Percentiles rank a stretch among this genome's conserved stretches.
These are phyloP conservation scores for Dendrocopos noguchii DNA, from an alignment of 2,113 vertebrate genomes.

Conservation along the genomic window DNA sequence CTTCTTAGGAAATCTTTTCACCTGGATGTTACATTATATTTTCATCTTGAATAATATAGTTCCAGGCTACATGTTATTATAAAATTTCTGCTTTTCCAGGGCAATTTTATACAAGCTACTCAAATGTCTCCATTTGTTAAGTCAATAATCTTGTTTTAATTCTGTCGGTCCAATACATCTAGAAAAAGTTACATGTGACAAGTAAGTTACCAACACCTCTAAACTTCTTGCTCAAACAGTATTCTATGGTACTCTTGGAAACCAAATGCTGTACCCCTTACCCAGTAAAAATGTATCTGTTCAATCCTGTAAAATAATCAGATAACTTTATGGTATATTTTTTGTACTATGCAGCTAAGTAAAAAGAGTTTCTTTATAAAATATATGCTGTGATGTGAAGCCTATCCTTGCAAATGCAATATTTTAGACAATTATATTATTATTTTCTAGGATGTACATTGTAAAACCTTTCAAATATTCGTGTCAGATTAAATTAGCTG, in stretches of 20 bases:
- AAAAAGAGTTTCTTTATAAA: constrained; percentile 5
- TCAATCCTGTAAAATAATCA: background rate
- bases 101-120: background rate
- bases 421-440: background rate
- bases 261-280: background rate
- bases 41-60: background rate
- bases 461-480: constrained; percentile 5
- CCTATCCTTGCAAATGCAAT: background rate
- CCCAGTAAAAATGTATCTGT: background rate
- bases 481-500: constrained; percentile 35
- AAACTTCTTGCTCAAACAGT: constrained; percentile 6
- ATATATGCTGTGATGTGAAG: constrained; percentile 1
- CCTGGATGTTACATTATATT: background rate
- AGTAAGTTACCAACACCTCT: background rate
- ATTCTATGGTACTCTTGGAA: background rate
- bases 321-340: background rate
- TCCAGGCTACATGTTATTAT: background rate
- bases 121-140: background rate
- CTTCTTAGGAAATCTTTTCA: background rate
- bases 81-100: background rate
- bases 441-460: background rate
- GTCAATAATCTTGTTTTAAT: background rate
- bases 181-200: background rate
- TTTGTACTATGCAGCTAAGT: background rate
- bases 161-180: background rate